Percentiles rank a stretch among this genome's conserved stretches.
phyloP scores from a whole-genome alignment of 2,888 invertebrate genomes.

The Poecilus cupreus region DNA sequence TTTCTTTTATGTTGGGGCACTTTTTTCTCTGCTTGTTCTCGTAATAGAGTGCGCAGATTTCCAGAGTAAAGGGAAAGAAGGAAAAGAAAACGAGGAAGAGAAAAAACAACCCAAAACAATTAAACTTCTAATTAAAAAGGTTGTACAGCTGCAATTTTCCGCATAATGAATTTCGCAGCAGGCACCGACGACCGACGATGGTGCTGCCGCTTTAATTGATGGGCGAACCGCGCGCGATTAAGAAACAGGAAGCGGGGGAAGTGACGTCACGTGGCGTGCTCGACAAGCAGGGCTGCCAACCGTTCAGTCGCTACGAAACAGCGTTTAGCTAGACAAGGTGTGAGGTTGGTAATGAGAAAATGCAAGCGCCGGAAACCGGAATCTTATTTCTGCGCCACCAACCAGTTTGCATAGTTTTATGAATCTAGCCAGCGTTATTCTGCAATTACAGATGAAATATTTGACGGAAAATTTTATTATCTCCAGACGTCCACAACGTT shows the following conservation, averaged over 20 bases:
- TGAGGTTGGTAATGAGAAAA: slow-evolving; percentile 36
- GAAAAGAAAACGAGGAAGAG: slow-evolving; percentile 48
- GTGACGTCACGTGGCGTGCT: slow-evolving; percentile 9
- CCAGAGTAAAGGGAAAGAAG: slow-evolving; percentile 34
- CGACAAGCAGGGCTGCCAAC: neutral
- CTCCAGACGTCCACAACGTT: neutral
- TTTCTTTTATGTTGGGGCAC: slow-evolving; percentile 49
- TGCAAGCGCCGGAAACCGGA: slow-evolving; percentile 21
- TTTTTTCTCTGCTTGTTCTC: slow-evolving; percentile 51
- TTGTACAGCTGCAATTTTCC: slow-evolving; percentile 60
- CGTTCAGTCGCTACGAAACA: neutral
- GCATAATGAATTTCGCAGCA: slow-evolving; percentile 59
- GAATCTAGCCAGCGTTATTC: slow-evolving; percentile 18
- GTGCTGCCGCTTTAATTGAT: slow-evolving; percentile 57
- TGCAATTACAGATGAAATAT: slow-evolving; percentile 14
- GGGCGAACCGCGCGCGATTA: slow-evolving; percentile 58
- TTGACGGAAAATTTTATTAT: slow-evolving; percentile 10
- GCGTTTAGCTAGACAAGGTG: slow-evolving; percentile 24
- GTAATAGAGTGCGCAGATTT: slow-evolving; percentile 59
- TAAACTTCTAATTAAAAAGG: slow-evolving; percentile 60
- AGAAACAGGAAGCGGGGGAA: slow-evolving; percentile 49
- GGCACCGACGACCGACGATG: slow-evolving; percentile 17
- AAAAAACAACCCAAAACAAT: slow-evolving; percentile 57
- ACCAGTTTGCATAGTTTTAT: slow-evolving; percentile 4
- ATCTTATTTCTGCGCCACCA: slow-evolving; percentile 4